Base-by-base conservation (phyloP, 2,888 invertebrate species). In the Portevinia maculata region DNA sequence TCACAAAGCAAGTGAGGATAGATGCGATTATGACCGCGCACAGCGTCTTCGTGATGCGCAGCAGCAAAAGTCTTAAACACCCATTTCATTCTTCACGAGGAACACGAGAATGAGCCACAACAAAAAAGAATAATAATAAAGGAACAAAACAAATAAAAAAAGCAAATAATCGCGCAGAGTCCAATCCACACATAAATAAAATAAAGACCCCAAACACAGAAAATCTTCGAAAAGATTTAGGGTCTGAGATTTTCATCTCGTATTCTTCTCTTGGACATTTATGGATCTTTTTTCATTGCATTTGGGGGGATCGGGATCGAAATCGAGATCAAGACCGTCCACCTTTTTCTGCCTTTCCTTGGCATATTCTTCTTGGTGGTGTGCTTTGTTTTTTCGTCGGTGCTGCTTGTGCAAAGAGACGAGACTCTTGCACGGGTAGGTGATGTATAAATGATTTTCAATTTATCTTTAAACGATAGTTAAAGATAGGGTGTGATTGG, bases 151-250 rank as follows among this genome's bases (percentile, higher is more conserved):
- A 59, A 62, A 65, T 21, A 64, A 67, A 78, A 71, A 71, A 37
- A 19, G 44, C 44, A 70, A 83, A 83, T 83, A 83, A 83, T 73
- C 78, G 73, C 75, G 53, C 41, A 8, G 59, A 78, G 57, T 83
- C 70, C 15, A 83, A 71, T 78, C 67, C 83, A 83, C 83, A 83
- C 83, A 83, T 83, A 83, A 83, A 83, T 83, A 83, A 83, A 78
- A 83, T 83, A 83, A 78, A 83, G 83, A 83, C 71, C 83, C 76
- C 78, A 78, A 78, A 78, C 78, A 71, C 60, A 79, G 55, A 70
- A 74, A 74, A 70, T 55, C 64, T 53, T 19, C 53, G 39, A 48
- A 57, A 78, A 83, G 83, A 83, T 83, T 83, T 83, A 83, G 76
- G 53, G 71, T 62, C 78, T 48, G 55, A 83, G 83, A 83, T 83